Conservation (phyloP, 2,888 invertebrate species). For the Macaria liturata region DNA sequence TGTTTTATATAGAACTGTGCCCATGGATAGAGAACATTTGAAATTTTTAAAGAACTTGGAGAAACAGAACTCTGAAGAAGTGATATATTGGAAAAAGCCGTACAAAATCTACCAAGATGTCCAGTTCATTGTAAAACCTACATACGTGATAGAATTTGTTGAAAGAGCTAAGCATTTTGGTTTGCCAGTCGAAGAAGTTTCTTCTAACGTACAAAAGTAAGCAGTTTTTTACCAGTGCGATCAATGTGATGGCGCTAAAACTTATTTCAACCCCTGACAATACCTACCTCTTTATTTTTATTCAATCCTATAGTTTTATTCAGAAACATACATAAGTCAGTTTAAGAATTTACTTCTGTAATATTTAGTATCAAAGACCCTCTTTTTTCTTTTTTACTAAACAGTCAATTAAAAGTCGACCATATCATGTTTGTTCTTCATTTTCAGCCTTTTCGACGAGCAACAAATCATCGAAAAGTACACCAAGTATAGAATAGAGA, state of each 20-base stretch:
- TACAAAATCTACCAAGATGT: constrained; percentile 51
- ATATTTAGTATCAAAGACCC: no score
- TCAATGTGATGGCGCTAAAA: no score
- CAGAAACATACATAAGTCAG: no score
- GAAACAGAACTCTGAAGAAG: constrained; percentile 53
- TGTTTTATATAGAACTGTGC: constrained; percentile 45
- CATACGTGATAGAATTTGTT: constrained; percentile 46
- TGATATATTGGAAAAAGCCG: constrained; percentile 61
- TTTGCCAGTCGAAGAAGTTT: constrained; percentile 39
- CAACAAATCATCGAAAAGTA: constrained; percentile 30
- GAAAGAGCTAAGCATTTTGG: constrained; percentile 56
- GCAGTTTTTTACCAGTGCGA: no score
- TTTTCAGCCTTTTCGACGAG: background rate
- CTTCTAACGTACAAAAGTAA: constrained; percentile 51
- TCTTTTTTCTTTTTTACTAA: no score
- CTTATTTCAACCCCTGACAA: no score
- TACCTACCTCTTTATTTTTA: no score
- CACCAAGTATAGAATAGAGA: constrained; percentile 38
- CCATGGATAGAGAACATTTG: constrained; percentile 51
- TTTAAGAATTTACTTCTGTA: no score
- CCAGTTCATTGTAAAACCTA: constrained; percentile 55
- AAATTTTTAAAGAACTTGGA: constrained; percentile 59
- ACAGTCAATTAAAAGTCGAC: no score
- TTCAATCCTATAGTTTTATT: no score
- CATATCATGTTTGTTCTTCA: no score